These are phyloP conservation scores for Teinopalpus imperialis DNA, from an alignment of 2,888 invertebrate species.

Conservation along the genomic window DNA sequence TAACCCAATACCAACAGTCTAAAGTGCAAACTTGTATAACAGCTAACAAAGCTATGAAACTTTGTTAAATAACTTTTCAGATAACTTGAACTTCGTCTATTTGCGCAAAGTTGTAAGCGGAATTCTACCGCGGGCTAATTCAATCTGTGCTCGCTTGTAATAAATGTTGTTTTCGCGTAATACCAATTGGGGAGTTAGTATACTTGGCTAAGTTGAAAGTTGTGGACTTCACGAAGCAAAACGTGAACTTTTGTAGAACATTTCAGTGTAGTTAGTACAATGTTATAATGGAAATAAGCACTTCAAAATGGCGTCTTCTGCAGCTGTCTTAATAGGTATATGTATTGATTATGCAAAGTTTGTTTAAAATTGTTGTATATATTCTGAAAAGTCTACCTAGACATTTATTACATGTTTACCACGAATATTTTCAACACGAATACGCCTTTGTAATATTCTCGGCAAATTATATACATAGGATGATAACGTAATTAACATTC, in stretches of 20 bases:
- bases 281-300: conserved; percentile 83
- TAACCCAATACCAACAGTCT: conserved; percentile 59
- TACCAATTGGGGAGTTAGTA: conserved; percentile 72
- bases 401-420: neutral
- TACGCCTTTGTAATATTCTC: too few relatives aligned
- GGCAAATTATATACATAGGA: too few relatives aligned
- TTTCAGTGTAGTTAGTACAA: conserved; percentile 83
- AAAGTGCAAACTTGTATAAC: conserved; percentile 66
- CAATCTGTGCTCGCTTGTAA: conserved; percentile 79
- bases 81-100: conserved; percentile 80
- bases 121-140: conserved; percentile 74
- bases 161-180: conserved; percentile 80
- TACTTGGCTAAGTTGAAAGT: conserved; percentile 68
- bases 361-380: conserved; percentile 45
- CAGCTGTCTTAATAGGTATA: conserved; percentile 61
- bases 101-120: conserved; percentile 78
- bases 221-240: conserved; percentile 82
- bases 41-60: conserved; percentile 79
- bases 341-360: conserved; percentile 61
- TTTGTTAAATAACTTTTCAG: conserved; percentile 83
- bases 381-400: conserved; percentile 26
- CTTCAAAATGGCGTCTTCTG: conserved; percentile 80
- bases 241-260: conserved; percentile 82
- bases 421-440: too few relatives aligned
- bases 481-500: too few relatives aligned